Evolutionary conservation across 2,888 invertebrate genomes (phyloP).

Genomic region (Nasonia oneida): DNA sequence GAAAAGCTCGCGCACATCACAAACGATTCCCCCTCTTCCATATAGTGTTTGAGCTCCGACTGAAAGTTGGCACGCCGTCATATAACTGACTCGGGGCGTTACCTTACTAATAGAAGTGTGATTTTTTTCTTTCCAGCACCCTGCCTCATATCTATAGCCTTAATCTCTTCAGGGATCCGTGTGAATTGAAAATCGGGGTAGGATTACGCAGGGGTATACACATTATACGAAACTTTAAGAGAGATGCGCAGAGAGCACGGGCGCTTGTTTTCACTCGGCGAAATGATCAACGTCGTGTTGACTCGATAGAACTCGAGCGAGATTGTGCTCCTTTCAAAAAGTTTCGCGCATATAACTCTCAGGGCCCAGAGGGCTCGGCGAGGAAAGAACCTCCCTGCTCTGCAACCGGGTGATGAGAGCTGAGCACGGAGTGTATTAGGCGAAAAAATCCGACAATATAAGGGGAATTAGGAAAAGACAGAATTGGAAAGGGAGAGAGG

Average conservation of each 20-base stretch:
- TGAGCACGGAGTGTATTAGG: neutral
- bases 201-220: neutral
- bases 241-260: neutral
- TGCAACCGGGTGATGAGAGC: neutral
- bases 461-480: conserved; percentile 3
- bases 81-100: neutral
- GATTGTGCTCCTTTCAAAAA: neutral
- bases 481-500: neutral
- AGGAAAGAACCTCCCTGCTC: neutral
- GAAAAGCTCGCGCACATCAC: too few species aligned
- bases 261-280: neutral
- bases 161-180: neutral
- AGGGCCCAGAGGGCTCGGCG: neutral
- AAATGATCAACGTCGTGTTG: neutral
- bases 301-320: neutral
- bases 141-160: neutral
- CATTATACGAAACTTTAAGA: neutral
- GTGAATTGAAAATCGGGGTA: conserved; percentile 7
- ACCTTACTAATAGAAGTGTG: neutral
- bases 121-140: neutral
- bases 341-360: neutral
- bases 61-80: neutral
- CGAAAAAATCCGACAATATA: conserved; percentile 9
- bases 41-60: neutral
- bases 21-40: too few species aligned